A percentile compares a stretch with the other conserved stretches of the same genome.
phyloP scores from a whole-genome alignment of 2,797 vertebrate species.

The Gambusia yucatana region DNA sequence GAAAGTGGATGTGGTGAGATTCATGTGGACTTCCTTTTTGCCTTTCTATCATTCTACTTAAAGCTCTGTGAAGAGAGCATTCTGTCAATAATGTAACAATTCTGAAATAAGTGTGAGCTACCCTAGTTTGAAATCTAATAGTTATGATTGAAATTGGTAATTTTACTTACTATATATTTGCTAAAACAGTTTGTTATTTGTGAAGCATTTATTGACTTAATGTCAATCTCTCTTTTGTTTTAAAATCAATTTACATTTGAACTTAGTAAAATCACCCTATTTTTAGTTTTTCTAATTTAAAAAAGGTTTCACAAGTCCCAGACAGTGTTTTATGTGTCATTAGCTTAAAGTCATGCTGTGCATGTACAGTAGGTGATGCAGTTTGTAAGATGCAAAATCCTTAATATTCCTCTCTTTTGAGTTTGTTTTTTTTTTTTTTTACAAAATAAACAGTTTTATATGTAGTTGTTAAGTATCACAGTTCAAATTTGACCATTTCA shows the following conservation, averaged over 20 bases:
- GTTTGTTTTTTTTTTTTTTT: no score
- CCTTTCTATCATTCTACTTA: no score
- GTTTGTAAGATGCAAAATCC: background rate
- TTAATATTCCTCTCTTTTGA: background rate
- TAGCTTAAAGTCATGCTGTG: background rate
- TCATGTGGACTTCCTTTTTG: background rate
- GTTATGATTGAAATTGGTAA: background rate
- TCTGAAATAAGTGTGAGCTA: background rate
- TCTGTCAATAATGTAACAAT: background rate
- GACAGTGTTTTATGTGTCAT: background rate
- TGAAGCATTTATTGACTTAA: background rate
- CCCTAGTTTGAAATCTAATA: background rate
- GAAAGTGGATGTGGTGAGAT: conserved; percentile 81
- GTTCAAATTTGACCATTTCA: background rate
- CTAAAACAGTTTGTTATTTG: background rate
- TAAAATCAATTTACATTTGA: background rate
- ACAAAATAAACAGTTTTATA: background rate
- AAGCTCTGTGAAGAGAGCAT: background rate
- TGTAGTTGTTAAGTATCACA: no score
- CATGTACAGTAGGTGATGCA: background rate
- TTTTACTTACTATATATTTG: background rate
- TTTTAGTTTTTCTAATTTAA: background rate
- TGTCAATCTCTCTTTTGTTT: background rate
- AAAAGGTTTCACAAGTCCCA: background rate
- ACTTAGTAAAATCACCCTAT: background rate